These are phyloP conservation scores for Caerostris extrusa DNA, from an alignment of 1,140 invertebrate species.

Conservation along the genomic window DNA sequence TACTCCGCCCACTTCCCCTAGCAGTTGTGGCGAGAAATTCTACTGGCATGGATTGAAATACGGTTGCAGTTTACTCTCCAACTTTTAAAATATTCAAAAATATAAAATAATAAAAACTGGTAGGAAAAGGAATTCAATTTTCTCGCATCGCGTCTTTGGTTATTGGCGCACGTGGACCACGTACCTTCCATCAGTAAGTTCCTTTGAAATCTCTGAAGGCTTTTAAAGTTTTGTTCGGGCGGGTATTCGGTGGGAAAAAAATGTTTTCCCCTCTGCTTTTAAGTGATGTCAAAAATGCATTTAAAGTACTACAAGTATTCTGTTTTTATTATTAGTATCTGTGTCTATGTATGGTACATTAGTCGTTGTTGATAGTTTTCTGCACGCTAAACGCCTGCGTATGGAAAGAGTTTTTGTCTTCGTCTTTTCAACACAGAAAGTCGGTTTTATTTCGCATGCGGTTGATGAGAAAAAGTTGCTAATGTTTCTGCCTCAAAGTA, in stretches of 20 bases:
- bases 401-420: no score
- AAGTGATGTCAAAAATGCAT: not conserved
- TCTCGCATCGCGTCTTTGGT: not conserved
- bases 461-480: no score
- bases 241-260: not conserved
- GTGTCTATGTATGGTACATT: no score
- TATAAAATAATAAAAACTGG: not conserved
- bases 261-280: not conserved
- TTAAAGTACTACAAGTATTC: not conserved
- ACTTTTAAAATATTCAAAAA: constrained; percentile 60
- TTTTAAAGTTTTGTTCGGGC: not conserved
- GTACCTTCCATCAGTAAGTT: constrained; percentile 11
- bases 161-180: constrained; percentile 22
- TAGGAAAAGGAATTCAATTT: constrained; percentile 59
- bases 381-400: no score
- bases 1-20: not conserved
- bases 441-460: no score
- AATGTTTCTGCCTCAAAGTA: no score
- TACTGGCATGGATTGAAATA: constrained; percentile 16
- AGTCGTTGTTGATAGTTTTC: no score
- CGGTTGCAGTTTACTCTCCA: constrained; percentile 35
- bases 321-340: no score
- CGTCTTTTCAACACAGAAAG: no score
- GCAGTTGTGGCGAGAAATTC: not conserved
- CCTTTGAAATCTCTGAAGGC: not conserved